These are phyloP conservation scores for Strongylocentrotus purpuratus DNA, from an alignment of 35 echinoderm and acorn worm species.

Conservation along the genomic window DNA sequence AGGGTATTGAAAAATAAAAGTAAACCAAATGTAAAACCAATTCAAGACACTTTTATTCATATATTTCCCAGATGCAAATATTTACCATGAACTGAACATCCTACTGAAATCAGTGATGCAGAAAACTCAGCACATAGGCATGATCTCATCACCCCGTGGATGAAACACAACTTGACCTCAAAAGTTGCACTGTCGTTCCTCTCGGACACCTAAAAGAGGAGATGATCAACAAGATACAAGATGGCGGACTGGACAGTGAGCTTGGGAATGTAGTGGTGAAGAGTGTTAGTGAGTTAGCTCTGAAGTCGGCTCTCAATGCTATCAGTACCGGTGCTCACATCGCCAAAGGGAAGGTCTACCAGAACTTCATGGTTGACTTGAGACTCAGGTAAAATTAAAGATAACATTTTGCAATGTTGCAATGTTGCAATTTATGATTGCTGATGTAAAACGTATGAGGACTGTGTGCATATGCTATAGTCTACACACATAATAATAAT, in stretches of 20 bases:
- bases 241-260: conserved; percentile 27
- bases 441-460: too few relatives aligned
- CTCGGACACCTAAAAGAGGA: neutral
- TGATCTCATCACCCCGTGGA: neutral
- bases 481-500: too few relatives aligned
- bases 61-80: neutral
- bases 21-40: too few relatives aligned
- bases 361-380: conserved; percentile 93
- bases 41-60: too few relatives aligned
- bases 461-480: too few relatives aligned
- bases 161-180: neutral
- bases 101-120: neutral
- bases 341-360: conserved; percentile 82
- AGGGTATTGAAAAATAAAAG: too few relatives aligned
- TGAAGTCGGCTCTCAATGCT: conserved; percentile 78
- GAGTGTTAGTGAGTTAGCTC: conserved; percentile 49
- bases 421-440: too few relatives aligned
- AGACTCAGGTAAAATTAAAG: conserved; percentile 84
- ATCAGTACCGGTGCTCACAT: conserved; percentile 93
- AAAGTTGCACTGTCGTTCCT: neutral
- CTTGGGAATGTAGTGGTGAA: neutral
- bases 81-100: neutral
- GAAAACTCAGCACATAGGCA: neutral
- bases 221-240: neutral
- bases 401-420: too few relatives aligned